Conservation (phyloP, 2,797 vertebrate genomes). For the Artibeus jamaicensis region DNA sequence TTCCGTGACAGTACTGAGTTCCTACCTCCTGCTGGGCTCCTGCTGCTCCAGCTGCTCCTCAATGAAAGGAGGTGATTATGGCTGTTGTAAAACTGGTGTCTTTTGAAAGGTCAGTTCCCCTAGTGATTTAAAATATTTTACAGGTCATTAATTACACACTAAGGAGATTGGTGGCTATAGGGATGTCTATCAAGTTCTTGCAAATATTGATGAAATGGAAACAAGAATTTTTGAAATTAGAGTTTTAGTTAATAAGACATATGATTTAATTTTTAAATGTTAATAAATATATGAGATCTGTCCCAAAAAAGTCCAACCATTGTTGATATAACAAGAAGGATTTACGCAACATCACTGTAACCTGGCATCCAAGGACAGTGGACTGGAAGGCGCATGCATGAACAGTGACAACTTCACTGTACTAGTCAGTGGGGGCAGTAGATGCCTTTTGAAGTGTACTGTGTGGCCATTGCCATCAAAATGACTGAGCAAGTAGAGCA, state of each 20-base stretch:
- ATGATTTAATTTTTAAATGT: not conserved
- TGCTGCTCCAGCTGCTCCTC: not conserved
- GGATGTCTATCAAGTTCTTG: not conserved
- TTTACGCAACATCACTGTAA: not conserved
- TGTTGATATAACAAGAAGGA: not conserved
- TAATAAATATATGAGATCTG: not conserved
- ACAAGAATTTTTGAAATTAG: slow-evolving; percentile 7
- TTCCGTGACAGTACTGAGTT: not conserved
- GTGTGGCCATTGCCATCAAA: not conserved
- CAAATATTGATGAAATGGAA: not conserved
- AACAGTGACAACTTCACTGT: not conserved
- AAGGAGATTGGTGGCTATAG: not conserved
- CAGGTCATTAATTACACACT: slow-evolving; percentile 19
- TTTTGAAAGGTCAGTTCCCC: slow-evolving; percentile 31
- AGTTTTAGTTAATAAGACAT: not conserved
- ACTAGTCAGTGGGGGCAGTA: not conserved
- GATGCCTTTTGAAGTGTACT: not conserved
- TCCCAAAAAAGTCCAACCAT: not conserved
- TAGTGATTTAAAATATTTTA: slow-evolving; percentile 57
- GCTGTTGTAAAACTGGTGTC: slow-evolving; percentile 42
- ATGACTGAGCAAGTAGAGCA: not conserved
- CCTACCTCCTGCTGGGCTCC: not conserved
- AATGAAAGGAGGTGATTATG: slow-evolving; percentile 14
- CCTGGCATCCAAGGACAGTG: not conserved
- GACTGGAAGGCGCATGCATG: not conserved